These are phyloP conservation scores for Anabacerthia variegaticeps DNA, from an alignment of 2,797 vertebrate genomes.

Conservation along the genomic window DNA sequence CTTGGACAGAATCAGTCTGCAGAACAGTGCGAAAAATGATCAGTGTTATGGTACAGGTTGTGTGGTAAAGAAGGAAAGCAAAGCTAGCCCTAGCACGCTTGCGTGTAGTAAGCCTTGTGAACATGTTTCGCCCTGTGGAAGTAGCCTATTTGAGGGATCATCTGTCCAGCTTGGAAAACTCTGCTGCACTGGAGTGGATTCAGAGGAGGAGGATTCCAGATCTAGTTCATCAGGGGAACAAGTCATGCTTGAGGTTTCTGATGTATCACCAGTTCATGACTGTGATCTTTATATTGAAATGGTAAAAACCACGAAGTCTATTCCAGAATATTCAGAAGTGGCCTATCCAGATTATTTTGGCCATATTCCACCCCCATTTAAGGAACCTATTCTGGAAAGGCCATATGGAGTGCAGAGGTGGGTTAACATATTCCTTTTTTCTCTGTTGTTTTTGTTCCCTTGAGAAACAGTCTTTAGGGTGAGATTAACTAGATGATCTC, in stretches of 20 bases:
- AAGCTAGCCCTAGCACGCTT: slow-evolving; percentile 59
- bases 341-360: slow-evolving; percentile 99
- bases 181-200: slow-evolving; percentile 84
- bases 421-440: slow-evolving; percentile 48
- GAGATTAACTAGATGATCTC: background rate
- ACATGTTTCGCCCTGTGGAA: slow-evolving; percentile 71
- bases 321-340: slow-evolving; percentile 92
- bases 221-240: slow-evolving; percentile 80
- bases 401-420: slow-evolving; percentile 96
- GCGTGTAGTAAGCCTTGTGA: slow-evolving; percentile 66
- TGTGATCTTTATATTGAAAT: slow-evolving; percentile 93
- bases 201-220: slow-evolving; percentile 83
- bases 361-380: slow-evolving; percentile 89
- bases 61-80: slow-evolving; percentile 61
- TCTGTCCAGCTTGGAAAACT: slow-evolving; percentile 79
- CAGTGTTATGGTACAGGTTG: background rate
- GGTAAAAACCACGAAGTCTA: slow-evolving; percentile 89
- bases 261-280: slow-evolving; percentile 89
- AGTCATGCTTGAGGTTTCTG: slow-evolving; percentile 81
- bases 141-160: slow-evolving; percentile 76
- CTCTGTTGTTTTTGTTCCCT: background rate
- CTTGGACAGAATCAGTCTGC: slow-evolving; percentile 83
- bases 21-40: slow-evolving; percentile 68
- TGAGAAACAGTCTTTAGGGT: background rate
- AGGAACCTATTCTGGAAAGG: slow-evolving; percentile 91